phyloP scores from a whole-genome alignment of 2,888 invertebrate genomes.

The Andricus quercusramuli region DNA sequence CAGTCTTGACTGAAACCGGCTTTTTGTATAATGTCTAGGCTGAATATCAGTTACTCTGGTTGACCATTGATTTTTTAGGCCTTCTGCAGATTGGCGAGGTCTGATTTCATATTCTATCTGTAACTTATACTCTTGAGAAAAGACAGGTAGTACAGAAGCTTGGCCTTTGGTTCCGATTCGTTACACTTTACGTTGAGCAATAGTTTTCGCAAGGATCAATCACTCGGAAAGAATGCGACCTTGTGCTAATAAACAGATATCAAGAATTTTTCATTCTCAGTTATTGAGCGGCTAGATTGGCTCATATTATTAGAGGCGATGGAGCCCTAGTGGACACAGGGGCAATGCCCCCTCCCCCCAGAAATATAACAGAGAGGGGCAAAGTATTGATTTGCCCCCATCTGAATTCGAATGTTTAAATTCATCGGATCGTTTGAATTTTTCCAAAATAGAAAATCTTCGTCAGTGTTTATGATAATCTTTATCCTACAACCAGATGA shows the following conservation, averaged over 20 bases:
- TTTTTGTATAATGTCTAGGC: conserved; percentile 23
- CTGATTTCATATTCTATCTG: conserved; percentile 37
- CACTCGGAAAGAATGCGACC: conserved; percentile 61
- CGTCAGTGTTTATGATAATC: no score
- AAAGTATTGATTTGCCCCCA: no score
- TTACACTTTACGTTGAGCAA: conserved; percentile 56
- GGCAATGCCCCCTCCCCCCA: no score
- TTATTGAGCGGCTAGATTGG: not conserved
- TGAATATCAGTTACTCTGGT: conserved; percentile 35
- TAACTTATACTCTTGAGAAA: conserved; percentile 31
- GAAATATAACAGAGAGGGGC: no score
- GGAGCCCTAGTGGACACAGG: no score
- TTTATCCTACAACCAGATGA: no score
- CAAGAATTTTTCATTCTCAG: conserved; percentile 11
- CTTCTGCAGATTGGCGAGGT: conserved; percentile 28
- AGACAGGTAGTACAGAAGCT: conserved; percentile 21
- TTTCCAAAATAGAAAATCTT: no score
- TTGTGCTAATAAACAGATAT: conserved; percentile 65
- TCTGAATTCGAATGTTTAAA: no score
- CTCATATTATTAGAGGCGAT: not conserved
- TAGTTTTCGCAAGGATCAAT: conserved; percentile 59
- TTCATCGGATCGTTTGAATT: no score
- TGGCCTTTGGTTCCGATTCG: conserved; percentile 53
- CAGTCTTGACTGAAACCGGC: conserved; percentile 12
- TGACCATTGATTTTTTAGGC: conserved; percentile 31